phyloP scores from a whole-genome alignment of 2,888 invertebrate species.

The Trilocha varians region DNA sequence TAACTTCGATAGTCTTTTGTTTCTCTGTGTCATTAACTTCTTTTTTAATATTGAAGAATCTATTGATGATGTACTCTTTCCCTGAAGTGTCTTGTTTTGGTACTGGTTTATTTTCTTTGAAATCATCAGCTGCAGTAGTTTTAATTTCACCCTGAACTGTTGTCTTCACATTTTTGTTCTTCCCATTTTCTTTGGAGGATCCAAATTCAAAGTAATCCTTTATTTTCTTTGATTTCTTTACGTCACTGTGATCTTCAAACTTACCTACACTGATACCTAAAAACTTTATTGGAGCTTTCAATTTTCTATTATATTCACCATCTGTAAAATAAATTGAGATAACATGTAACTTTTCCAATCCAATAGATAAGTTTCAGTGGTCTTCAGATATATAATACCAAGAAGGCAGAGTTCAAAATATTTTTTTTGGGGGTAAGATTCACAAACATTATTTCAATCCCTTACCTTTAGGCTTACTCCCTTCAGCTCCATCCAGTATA shows the following conservation, averaged over 20 bases:
- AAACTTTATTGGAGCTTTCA: conserved; percentile 75
- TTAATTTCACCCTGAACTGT: not conserved
- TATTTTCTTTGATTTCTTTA: conserved; percentile 70
- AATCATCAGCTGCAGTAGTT: not conserved
- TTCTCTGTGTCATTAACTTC: conserved; percentile 12
- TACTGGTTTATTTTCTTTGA: conserved; percentile 4
- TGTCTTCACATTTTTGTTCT: conserved; percentile 9
- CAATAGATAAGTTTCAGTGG: too few relatives aligned
- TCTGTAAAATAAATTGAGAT: conserved; percentile 32
- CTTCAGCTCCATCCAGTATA: conserved; percentile 75
- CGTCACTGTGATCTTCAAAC: conserved; percentile 75
- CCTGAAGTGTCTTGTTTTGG: conserved; percentile 19
- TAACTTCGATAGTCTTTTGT: conserved; percentile 4
- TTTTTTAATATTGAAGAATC: conserved; percentile 17
- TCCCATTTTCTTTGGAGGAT: conserved; percentile 30
- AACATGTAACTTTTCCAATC: too few relatives aligned
- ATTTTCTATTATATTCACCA: conserved; percentile 41
- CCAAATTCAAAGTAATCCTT: conserved; percentile 72
- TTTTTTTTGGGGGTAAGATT: too few relatives aligned
- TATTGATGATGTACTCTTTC: conserved; percentile 44
- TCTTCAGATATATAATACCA: not conserved
- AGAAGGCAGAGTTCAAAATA: too few relatives aligned
- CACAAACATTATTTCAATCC: not conserved
- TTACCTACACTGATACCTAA: conserved; percentile 86
- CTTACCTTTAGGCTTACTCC: conserved; percentile 44